Conservation (phyloP, 2,797 vertebrate genomes). For the Oceanodroma leucorhoa region DNA sequence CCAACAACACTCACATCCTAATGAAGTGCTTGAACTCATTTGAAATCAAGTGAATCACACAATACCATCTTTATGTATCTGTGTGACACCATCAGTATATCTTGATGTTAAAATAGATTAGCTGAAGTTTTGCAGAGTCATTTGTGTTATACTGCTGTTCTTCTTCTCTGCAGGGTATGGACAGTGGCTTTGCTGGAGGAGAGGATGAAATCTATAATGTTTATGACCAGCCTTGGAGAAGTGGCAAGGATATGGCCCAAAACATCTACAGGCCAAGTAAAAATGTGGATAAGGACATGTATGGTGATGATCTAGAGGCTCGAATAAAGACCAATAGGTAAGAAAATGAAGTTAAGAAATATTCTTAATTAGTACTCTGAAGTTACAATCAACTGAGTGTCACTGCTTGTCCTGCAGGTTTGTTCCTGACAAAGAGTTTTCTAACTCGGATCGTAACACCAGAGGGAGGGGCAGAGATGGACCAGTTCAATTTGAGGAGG, state of each 20-base stretch:
- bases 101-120: neutral
- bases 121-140: neutral
- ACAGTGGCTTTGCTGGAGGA: slow-evolving; percentile 94
- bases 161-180: slow-evolving; percentile 87
- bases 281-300: slow-evolving; percentile 89
- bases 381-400: neutral
- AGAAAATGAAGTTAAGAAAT: neutral
- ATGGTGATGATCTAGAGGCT: slow-evolving; percentile 89
- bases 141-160: neutral
- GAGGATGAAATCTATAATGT: slow-evolving; percentile 95
- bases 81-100: neutral
- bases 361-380: neutral
- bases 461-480: slow-evolving; percentile 87
- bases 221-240: slow-evolving; percentile 92
- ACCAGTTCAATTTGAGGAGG: slow-evolving; percentile 96
- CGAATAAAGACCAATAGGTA: slow-evolving; percentile 91
- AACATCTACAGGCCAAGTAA: slow-evolving; percentile 95
- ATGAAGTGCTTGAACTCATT: neutral
- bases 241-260: slow-evolving; percentile 91
- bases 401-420: slow-evolving; percentile 71
- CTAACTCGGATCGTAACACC: slow-evolving; percentile 85
- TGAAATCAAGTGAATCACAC: neutral
- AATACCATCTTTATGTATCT: neutral
- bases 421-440: slow-evolving; percentile 93
- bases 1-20: neutral